These are phyloP conservation scores for Cheracebus regulus DNA, from an alignment of 2,797 vertebrate genomes.

Conservation along the genomic window DNA sequence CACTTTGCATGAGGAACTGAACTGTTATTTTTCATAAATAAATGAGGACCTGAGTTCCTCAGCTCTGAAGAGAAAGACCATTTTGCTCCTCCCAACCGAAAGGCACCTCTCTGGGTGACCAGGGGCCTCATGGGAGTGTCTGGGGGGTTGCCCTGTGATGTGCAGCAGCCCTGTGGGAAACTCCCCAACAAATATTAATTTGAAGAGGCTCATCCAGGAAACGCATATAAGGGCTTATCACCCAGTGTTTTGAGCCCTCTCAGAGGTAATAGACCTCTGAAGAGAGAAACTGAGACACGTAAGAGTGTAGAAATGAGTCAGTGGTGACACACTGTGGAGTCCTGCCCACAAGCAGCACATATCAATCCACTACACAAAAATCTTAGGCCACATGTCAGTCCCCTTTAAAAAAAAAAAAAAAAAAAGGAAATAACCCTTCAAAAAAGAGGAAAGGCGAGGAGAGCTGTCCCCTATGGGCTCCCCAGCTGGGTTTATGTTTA, in stretches of 20 bases:
- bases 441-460: background rate
- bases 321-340: background rate
- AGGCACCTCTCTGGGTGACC: no score
- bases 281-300: background rate
- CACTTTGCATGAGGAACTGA: background rate
- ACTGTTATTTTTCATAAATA: background rate
- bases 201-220: background rate
- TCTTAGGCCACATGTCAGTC: background rate
- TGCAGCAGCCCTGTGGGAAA: no score
- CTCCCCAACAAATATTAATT: no score
- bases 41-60: no score
- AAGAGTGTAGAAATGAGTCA: background rate
- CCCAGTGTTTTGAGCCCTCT: background rate
- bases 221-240: background rate
- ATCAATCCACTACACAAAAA: background rate
- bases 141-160: no score
- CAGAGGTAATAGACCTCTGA: background rate
- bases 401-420: background rate
- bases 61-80: no score
- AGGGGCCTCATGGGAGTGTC: no score
- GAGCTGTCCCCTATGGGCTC: background rate
- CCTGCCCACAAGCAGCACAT: background rate
- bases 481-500: background rate
- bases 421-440: background rate
- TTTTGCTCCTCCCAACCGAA: no score